phyloP scores from a whole-genome alignment of 2,113 vertebrate genomes.

The Tylochromis polylepis region DNA sequence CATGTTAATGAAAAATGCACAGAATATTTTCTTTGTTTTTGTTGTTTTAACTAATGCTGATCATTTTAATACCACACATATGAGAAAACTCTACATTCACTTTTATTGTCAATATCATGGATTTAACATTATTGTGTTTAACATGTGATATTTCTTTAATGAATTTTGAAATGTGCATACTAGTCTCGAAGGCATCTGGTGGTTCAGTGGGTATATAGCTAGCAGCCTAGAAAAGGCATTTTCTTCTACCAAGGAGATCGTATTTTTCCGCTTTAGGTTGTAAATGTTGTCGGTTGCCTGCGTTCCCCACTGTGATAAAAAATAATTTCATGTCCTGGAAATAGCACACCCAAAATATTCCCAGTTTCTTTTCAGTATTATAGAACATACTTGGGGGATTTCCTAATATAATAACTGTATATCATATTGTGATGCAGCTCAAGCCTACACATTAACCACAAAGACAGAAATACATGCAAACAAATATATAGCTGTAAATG shows the following conservation, averaged over 20 bases:
- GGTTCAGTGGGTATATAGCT: background rate
- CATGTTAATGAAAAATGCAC: too few relatives aligned
- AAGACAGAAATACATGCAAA: background rate
- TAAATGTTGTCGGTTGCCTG: background rate
- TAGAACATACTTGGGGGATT: background rate
- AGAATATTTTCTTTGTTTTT: too few relatives aligned
- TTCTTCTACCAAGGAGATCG: background rate
- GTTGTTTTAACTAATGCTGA: too few relatives aligned
- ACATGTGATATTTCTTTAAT: background rate
- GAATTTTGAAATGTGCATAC: too few relatives aligned
- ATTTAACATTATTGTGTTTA: background rate
- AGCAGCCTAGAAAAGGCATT: background rate
- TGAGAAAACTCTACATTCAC: background rate
- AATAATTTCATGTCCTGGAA: background rate
- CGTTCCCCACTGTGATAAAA: background rate
- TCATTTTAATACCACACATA: background rate
- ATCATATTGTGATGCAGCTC: background rate
- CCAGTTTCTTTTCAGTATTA: background rate
- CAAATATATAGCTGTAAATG: background rate
- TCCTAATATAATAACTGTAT: background rate
- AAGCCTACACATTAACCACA: background rate
- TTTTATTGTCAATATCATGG: background rate
- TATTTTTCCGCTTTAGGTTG: background rate
- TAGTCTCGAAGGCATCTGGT: background rate
- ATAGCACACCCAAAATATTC: background rate